Conservation (phyloP, 2,888 invertebrate species). For the Anaspis maculata region DNA sequence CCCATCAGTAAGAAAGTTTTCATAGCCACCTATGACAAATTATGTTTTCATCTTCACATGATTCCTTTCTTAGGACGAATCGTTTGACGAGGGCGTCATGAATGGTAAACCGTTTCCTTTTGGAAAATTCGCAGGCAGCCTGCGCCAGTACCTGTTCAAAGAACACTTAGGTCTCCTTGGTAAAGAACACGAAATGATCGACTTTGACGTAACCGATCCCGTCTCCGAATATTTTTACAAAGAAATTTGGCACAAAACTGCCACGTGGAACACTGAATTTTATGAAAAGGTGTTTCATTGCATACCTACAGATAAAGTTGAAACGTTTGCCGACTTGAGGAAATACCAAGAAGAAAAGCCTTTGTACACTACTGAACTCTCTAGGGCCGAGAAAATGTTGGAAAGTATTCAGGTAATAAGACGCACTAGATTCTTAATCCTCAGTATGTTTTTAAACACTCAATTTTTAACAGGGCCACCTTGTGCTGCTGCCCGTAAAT, state of each 20-base stretch:
- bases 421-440: too few relatives aligned
- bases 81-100: slow-evolving; percentile 73
- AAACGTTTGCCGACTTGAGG: slow-evolving; percentile 67
- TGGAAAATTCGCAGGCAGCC: slow-evolving; percentile 78
- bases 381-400: slow-evolving; percentile 62
- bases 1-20: too few relatives aligned
- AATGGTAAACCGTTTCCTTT: slow-evolving; percentile 72
- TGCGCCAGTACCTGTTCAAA: slow-evolving; percentile 77
- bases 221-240: slow-evolving; percentile 74
- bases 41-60: not conserved
- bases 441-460: slow-evolving; percentile 3
- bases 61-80: slow-evolving; percentile 55
- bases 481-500: slow-evolving; percentile 82
- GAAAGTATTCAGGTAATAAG: slow-evolving; percentile 65
- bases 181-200: slow-evolving; percentile 35
- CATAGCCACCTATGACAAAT: too few relatives aligned
- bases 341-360: slow-evolving; percentile 67
- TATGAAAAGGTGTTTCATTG: slow-evolving; percentile 89
- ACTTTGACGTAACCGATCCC: slow-evolving; percentile 69
- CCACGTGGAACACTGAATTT: slow-evolving; percentile 74
- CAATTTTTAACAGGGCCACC: slow-evolving; percentile 55
- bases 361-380: slow-evolving; percentile 65
- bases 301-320: slow-evolving; percentile 77
- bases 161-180: slow-evolving; percentile 80
- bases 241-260: slow-evolving; percentile 73